Percentiles rank a stretch among this genome's conserved stretches.
Evolutionary conservation across 2,888 invertebrate species (phyloP).

Genomic region (Anoncus sp.): DNA sequence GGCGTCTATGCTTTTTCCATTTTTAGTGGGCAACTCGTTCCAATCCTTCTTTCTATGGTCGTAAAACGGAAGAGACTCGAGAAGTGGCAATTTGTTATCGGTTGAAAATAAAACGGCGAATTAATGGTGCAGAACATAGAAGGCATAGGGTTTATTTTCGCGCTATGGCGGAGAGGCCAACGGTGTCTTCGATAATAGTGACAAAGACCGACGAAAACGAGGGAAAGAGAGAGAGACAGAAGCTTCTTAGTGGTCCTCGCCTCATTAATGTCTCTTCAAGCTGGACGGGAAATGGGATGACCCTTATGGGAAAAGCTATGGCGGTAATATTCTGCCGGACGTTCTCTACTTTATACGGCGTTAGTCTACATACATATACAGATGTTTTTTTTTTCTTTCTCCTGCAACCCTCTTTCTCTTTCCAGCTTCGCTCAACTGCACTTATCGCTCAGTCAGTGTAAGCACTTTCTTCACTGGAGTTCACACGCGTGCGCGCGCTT

Average conservation of each 20-base stretch:
- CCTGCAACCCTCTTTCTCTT: constrained; percentile 23
- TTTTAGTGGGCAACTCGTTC: neutral
- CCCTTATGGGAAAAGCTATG: constrained; percentile 61
- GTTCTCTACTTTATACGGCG: constrained; percentile 45
- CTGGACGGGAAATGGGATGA: constrained; percentile 58
- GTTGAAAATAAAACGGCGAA: constrained; percentile 8
- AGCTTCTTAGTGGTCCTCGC: constrained; percentile 20
- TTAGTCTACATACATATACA: constrained; percentile 25
- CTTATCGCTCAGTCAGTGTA: constrained; percentile 63
- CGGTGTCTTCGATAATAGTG: constrained; percentile 48
- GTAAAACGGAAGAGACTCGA: constrained; percentile 9
- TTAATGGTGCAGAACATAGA: neutral
- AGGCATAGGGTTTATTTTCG: constrained; percentile 33
- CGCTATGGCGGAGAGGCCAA: constrained; percentile 12
- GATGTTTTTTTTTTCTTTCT: constrained; percentile 12
- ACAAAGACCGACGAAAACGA: constrained; percentile 1
- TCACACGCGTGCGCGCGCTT: constrained; percentile 36
- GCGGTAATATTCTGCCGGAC: constrained; percentile 58
- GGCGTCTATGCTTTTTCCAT: neutral
- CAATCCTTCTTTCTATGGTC: neutral
- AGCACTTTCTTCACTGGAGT: constrained; percentile 58
- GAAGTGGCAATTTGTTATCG: constrained; percentile 38
- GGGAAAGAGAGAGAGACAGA: neutral
- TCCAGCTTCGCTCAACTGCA: constrained; percentile 50
- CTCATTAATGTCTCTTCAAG: constrained; percentile 56